Base-by-base conservation (phyloP, 2,888 invertebrate genomes). In the Platycheirus albimanus region DNA sequence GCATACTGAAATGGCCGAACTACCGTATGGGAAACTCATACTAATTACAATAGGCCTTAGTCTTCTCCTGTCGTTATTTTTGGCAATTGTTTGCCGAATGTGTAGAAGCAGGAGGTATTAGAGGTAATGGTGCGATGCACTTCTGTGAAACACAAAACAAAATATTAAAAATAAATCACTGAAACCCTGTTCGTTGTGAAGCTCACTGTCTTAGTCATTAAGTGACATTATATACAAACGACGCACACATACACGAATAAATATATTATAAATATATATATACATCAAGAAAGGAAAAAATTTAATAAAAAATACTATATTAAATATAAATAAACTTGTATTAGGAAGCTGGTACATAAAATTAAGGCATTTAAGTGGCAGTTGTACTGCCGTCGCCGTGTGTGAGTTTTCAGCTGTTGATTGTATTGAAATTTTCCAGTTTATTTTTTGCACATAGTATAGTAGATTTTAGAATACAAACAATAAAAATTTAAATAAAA, bases 1-100 rank as follows among this genome's bases (percentile, higher is more conserved):
- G n/a, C 89, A 90, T 1, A 85, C 87, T 6, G 92, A 93, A 19
- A 91, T 92, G 15, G 92, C 92, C 41, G 88, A 89, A 71, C 84
- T 90, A 85, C 88, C 89, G 13, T 89, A 88, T 76, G 88, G 87
- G 58, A 90, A 90, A 75, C 84, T 90, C 52, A 84, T 88, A 19
- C 86, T 91, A n/a, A 88, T 91, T 19, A 87, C 88, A 2, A 75
- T 88, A 66, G 91, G 90, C 8, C 85, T 90, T 33, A 88, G 89
- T 76, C 87, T 90, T 64, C 87, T 90, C 85, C 84, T 90, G 70
- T 87, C 87, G 8, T 87, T 91, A 77, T 88, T 91, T 63, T 84
- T 91, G 54, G 89, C 90, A 66, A 88, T 91, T 79, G 66, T 90
- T 36, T 87, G 89, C 47, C 88, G 90, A 61, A 90, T 90, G 90